phyloP scores from a whole-genome alignment of 2,113 vertebrate genomes.

The Hypomesus transpacificus region DNA sequence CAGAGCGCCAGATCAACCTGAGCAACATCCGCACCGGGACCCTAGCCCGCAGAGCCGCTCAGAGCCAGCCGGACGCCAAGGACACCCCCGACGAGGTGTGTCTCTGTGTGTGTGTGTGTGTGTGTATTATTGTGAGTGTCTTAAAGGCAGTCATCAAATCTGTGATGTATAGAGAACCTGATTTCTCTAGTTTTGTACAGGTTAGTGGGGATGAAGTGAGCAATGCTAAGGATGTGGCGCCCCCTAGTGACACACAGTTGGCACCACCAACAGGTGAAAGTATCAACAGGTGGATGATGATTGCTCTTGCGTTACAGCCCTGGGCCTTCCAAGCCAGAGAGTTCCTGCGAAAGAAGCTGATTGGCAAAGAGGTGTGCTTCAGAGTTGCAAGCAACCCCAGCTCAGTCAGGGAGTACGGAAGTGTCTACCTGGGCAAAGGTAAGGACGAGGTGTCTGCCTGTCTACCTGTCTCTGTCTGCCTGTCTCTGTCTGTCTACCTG shows the following conservation, averaged over 20 bases:
- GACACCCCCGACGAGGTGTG: constrained; percentile 90
- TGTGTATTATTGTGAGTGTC: too few relatives aligned
- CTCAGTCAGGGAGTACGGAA: constrained; percentile 89
- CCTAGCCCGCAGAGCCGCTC: constrained; percentile 83
- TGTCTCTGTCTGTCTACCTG: too few relatives aligned
- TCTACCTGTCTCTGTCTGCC: neutral
- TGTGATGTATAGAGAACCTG: too few relatives aligned
- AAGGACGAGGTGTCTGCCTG: constrained; percentile 25
- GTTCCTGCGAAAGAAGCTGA: constrained; percentile 93
- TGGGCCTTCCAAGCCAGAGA: constrained; percentile 96
- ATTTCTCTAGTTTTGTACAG: neutral
- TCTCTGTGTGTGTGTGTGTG: neutral
- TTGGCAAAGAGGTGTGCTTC: constrained; percentile 98
- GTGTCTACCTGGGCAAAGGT: constrained; percentile 94
- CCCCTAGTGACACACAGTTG: neutral
- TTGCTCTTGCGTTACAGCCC: constrained; percentile 69
- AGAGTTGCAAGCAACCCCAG: constrained; percentile 90
- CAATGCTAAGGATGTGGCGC: neutral
- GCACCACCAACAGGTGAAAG: neutral
- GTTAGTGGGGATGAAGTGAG: neutral
- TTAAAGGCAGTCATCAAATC: too few relatives aligned
- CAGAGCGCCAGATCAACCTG: constrained; percentile 95
- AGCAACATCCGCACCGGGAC: constrained; percentile 90
- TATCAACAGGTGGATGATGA: neutral
- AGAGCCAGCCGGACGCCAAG: constrained; percentile 83